Evolutionary conservation across 2,113 vertebrate genomes (phyloP).

Genomic region (Trinectes maculatus): DNA sequence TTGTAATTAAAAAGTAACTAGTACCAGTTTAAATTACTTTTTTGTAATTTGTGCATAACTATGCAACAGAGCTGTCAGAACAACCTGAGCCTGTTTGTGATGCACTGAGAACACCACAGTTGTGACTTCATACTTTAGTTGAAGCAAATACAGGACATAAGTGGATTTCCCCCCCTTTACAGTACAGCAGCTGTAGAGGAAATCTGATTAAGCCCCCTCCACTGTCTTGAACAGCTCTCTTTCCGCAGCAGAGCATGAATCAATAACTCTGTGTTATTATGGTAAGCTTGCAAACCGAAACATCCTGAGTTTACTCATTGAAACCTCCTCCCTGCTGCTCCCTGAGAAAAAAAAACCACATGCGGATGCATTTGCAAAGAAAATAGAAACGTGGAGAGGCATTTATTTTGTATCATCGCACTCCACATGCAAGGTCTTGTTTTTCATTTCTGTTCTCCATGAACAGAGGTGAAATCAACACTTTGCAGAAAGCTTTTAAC

Average conservation of each 20-base stretch:
- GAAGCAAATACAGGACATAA: conserved; percentile 6
- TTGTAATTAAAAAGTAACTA: too few relatives aligned
- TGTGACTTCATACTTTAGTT: conserved; percentile 21
- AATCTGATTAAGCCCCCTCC: conserved; percentile 41
- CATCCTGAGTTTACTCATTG: neutral
- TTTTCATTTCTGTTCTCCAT: neutral
- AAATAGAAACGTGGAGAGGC: neutral
- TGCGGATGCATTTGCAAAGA: neutral
- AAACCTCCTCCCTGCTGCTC: conserved; percentile 2
- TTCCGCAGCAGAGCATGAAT: conserved; percentile 34
- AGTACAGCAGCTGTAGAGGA: conserved; percentile 18
- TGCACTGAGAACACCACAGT: neutral
- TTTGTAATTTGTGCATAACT: neutral
- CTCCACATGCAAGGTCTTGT: neutral
- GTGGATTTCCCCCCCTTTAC: conserved; percentile 18
- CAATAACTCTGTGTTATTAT: conserved; percentile 40
- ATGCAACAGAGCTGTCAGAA: neutral
- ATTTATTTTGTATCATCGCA: neutral
- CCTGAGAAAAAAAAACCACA: neutral
- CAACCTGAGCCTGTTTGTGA: neutral
- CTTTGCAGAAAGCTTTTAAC: neutral
- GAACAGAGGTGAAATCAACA: neutral
- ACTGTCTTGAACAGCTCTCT: conserved; percentile 26
- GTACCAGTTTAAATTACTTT: too few relatives aligned
- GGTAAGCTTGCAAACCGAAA: conserved; percentile 14